Base-by-base conservation (phyloP, 2,888 invertebrate genomes). In the Drosophila buzzatii region DNA sequence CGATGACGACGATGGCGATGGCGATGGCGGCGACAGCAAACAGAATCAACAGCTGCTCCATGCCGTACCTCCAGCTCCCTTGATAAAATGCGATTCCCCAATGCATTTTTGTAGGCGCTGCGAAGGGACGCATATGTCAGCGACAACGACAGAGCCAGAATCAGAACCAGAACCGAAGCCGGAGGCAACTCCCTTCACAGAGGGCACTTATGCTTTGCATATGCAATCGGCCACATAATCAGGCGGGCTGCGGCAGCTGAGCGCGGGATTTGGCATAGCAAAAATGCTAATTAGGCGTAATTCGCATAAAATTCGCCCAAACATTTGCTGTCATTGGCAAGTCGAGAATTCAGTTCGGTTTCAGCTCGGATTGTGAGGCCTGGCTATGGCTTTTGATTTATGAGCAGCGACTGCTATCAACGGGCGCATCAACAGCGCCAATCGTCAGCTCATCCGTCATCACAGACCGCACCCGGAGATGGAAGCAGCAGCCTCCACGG, bases 251-350 rank as follows among this genome's bases (percentile, higher is more conserved):
- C 52, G 44, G 37, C 44, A 18, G 47, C 18, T 18, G 23, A 18
- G 59, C 18, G 31, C 18, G 39, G 59, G 20, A 16, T 59, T 59
- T 49, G 59, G 49, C 12, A 65, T 23, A 23, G 69, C 82, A 81
- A 81, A 85, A 90, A 87, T 87, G 90, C 86, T 87, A 90, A 87
- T 87, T 87, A 87, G 90, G 89, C 86, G 89, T 88, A 90, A 88
- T 87, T 83, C 90, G 90, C 90, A 90, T 90, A 88, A 87, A 87
- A 87, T 83, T 83, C 89, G 86, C 90, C 90, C 90, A 87, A 88
- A 90, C 89, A 87, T 85, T 86, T 81, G 73, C 83, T 70, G 81
- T 81, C 85, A 82, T 53, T 61, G 56, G 45, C 76, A 68, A 14
- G 45, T 37, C 33, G 51, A 37, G 42, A 23, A 47, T 44, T 47